Percentiles rank a stretch among this genome's conserved stretches.
Conservation (phyloP, 2,888 invertebrate species). For the Ellobium chinense region DNA sequence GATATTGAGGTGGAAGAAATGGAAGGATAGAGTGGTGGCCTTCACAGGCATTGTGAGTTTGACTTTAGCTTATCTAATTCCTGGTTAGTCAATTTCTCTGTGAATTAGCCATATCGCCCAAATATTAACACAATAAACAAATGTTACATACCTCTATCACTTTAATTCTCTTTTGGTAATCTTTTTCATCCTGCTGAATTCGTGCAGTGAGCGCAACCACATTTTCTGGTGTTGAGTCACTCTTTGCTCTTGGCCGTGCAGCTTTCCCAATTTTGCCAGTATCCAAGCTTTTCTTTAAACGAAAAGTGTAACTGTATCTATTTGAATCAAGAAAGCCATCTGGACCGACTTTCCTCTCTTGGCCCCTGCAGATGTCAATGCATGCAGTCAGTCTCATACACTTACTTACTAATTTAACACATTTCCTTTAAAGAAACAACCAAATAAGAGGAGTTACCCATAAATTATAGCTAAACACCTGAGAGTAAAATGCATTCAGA, state of each 20-base stretch:
- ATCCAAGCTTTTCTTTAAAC: slow-evolving; percentile 55
- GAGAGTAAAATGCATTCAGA: no score
- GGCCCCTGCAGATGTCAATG: no score
- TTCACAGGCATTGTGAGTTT: no score
- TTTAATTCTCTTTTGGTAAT: slow-evolving; percentile 72
- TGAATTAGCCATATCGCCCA: not conserved
- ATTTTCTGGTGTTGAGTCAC: slow-evolving; percentile 51
- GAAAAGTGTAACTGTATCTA: slow-evolving; percentile 66
- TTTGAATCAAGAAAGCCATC: slow-evolving; percentile 75
- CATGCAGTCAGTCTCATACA: no score
- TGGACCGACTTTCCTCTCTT: slow-evolving; percentile 75
- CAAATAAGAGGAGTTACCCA: no score
- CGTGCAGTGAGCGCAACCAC: slow-evolving; percentile 65
- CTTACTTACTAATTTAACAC: no score
- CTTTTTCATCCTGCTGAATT: slow-evolving; percentile 69
- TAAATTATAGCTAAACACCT: no score
- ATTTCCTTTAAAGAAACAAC: no score
- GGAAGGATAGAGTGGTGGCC: no score
- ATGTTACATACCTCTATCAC: slow-evolving; percentile 72
- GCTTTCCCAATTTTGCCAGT: slow-evolving; percentile 35
- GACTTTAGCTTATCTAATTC: no score
- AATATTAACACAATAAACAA: not conserved
- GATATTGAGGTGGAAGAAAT: no score
- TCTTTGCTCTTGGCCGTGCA: slow-evolving; percentile 33
- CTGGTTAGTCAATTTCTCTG: no score